Evolutionary conservation across 2,888 invertebrate genomes (phyloP).

Genomic region (Chrysodeixis includens): DNA sequence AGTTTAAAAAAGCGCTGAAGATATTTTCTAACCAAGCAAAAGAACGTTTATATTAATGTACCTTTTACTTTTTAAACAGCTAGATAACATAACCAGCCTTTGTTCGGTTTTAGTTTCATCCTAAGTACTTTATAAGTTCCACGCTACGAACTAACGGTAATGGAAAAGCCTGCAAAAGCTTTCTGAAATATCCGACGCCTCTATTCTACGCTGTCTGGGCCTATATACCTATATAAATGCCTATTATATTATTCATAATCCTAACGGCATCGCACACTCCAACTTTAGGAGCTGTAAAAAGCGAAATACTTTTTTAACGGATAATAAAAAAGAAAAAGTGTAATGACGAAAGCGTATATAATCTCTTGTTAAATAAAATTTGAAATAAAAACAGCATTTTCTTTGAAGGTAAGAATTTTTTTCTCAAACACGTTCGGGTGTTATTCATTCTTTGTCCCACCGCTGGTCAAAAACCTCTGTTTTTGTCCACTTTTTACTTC

Average conservation of each 20-base stretch:
- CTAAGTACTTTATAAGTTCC: not conserved
- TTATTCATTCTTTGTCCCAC: not conserved
- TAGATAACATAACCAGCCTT: too few relatives aligned
- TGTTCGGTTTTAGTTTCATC: not conserved
- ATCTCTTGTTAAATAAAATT: slow-evolving; percentile 1
- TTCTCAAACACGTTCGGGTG: not conserved
- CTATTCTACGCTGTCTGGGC: not conserved
- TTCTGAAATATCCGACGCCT: not conserved
- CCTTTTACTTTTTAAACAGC: too few relatives aligned
- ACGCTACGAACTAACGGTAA: not conserved
- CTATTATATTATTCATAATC: slow-evolving; percentile 1
- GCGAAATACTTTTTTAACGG: not conserved
- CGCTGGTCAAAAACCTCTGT: not conserved
- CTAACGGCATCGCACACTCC: slow-evolving; percentile 1
- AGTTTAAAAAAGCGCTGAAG: too few relatives aligned
- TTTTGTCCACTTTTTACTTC: not conserved
- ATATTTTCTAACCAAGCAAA: too few relatives aligned
- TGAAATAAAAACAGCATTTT: not conserved
- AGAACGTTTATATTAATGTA: too few relatives aligned
- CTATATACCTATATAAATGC: not conserved
- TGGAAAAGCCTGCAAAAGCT: not conserved
- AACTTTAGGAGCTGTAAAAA: not conserved
- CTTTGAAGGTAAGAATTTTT: not conserved
- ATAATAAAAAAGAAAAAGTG: slow-evolving; percentile 1
- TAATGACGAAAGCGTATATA: not conserved